Evolutionary conservation across 2,113 vertebrate species (phyloP).

Genomic region (Neogale vison): DNA sequence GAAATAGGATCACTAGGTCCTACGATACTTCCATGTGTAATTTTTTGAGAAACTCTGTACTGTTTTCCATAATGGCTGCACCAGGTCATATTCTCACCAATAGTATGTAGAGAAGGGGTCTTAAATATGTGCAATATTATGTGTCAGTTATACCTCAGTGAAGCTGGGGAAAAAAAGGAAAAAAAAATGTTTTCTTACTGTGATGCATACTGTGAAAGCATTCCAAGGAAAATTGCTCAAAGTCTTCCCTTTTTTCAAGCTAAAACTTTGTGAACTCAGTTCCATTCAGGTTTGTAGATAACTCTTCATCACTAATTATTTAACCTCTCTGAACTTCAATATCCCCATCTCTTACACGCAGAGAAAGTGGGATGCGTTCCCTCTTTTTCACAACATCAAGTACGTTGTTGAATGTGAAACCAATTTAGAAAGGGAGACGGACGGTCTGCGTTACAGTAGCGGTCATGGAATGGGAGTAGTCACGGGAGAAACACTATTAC

Average conservation of each 20-base stretch:
- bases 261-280: neutral
- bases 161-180: neutral
- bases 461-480: neutral
- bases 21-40: neutral
- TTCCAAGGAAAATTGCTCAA: neutral
- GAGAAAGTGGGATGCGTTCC: neutral
- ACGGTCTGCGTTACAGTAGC: neutral
- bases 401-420: neutral
- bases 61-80: neutral
- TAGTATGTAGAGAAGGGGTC: neutral
- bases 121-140: neutral
- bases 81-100: neutral
- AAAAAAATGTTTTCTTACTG: neutral
- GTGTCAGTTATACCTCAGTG: neutral
- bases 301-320: neutral
- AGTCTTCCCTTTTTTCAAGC: neutral
- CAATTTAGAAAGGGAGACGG: neutral
- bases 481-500: neutral
- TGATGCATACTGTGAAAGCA: neutral
- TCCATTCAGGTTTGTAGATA: neutral
- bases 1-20: neutral
- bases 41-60: neutral
- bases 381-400: neutral
- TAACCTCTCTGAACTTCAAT: neutral
- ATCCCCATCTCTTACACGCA: neutral